These are phyloP conservation scores for Aegypius monachus DNA, from an alignment of 2,113 vertebrate genomes.

Conservation along the genomic window DNA sequence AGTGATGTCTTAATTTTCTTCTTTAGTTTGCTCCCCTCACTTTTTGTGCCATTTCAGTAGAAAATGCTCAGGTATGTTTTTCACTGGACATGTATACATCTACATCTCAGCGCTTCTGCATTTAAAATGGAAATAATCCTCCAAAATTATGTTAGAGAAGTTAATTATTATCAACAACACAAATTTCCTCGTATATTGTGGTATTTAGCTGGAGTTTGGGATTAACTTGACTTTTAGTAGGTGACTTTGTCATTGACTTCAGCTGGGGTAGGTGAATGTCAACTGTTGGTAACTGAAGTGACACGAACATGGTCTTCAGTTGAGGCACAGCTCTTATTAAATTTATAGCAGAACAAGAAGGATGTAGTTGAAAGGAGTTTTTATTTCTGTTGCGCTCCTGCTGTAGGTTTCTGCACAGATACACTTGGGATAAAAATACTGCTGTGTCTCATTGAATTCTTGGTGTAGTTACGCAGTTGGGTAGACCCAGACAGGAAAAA, in stretches of 20 bases:
- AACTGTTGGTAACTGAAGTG: not conserved
- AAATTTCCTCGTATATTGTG: not conserved
- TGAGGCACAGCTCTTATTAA: not conserved
- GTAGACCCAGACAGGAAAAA: not conserved
- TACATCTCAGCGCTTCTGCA: not conserved
- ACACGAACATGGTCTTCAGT: not conserved
- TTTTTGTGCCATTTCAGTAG: not conserved
- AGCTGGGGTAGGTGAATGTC: not conserved
- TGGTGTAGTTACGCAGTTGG: not conserved
- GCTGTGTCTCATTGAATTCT: not conserved
- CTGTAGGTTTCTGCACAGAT: not conserved
- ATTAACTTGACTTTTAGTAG: not conserved
- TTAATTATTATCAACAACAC: not conserved
- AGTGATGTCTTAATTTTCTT: conserved; percentile 1
- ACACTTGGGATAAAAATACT: not conserved
- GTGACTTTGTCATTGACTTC: not conserved
- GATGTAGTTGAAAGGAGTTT: not conserved
- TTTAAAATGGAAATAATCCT: not conserved
- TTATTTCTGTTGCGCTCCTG: not conserved
- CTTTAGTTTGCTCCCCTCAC: not conserved
- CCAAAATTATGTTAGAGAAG: not conserved
- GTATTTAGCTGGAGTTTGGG: not conserved
- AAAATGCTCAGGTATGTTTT: not conserved
- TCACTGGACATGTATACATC: not conserved
- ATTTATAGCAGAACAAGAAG: not conserved